Conservation (phyloP, 2,113 vertebrate genomes). For the Lasiurus borealis region DNA sequence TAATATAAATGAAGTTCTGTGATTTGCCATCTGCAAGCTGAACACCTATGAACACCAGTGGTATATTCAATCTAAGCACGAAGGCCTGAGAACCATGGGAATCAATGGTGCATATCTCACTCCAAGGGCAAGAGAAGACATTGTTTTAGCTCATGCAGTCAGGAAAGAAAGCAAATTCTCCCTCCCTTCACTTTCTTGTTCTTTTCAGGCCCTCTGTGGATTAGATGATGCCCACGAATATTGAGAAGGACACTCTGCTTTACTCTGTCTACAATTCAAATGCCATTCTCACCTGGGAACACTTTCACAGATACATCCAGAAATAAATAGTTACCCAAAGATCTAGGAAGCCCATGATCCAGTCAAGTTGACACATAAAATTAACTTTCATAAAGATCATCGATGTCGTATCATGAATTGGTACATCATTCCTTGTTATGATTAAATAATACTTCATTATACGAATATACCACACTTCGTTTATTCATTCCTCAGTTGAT, state of each 20-base stretch:
- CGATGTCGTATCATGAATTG: background rate
- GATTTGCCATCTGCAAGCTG: background rate
- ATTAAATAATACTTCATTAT: background rate
- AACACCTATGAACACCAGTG: background rate
- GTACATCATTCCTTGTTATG: background rate
- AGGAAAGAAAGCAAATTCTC: background rate
- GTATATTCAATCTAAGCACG: background rate
- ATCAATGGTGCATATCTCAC: background rate
- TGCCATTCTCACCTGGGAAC: background rate
- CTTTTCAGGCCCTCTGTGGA: background rate
- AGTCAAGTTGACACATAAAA: background rate
- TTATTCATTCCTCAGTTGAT: background rate
- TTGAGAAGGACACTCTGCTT: background rate
- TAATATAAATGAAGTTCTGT: background rate
- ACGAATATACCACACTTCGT: background rate
- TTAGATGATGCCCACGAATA: background rate
- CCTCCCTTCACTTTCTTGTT: background rate
- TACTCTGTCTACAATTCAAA: background rate
- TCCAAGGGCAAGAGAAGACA: background rate
- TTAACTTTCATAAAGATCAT: background rate
- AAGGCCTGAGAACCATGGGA: background rate
- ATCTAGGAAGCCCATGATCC: background rate
- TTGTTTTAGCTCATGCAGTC: background rate
- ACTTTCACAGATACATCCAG: background rate
- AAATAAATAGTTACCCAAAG: background rate